Evolutionary conservation across 2,797 vertebrate species (phyloP), one percentile per base, ranked within the genome.

Genomic region (Sebastes cheni): DNA sequence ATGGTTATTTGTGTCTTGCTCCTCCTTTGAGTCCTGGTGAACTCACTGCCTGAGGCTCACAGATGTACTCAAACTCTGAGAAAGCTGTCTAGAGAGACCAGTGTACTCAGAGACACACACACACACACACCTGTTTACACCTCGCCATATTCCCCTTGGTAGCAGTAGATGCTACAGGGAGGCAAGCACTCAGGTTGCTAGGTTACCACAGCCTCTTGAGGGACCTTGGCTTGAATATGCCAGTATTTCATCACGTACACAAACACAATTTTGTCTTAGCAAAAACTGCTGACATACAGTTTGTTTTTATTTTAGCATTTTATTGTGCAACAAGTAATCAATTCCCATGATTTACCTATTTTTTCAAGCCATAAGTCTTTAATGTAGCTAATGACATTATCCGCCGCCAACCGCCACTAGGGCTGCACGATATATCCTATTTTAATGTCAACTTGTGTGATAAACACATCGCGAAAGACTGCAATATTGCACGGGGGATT

Each of bases 131-230:
- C 71, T 94, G 92, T 95, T 93, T 93, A 93, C 92, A 71, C 36
- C 54, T 65, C 50, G 72, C 30, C 46, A 9, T 64, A 73, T 84
- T 91, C 92, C 94, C 90, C 14, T 12, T 42, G 81, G 90, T 65
- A 22, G n/a, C 80, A 42, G 42, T 32, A 67, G 85, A 86, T 81
- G 72, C 73, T 66, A 59, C 78, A 68, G 83, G 78, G 86, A 88
- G 80, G 67, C 81, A 89, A 91, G 92, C 86, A 77, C 52, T 66
- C 30, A 6, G 67, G 94, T 95, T 93, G 89, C 94, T 91, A 85
- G 76, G 95, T 88, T 83, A 92, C 91, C 75, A 27, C 46, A 39
- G 50, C 70, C 72, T 88, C 90, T 58, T 55, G 16, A 39, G 89
- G 77, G 77, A 66, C 58, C 13, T 36, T 52, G 50, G 50, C 20